Base-by-base conservation (phyloP, 2,888 invertebrate genomes). In the Neoscelio sp. region DNA sequence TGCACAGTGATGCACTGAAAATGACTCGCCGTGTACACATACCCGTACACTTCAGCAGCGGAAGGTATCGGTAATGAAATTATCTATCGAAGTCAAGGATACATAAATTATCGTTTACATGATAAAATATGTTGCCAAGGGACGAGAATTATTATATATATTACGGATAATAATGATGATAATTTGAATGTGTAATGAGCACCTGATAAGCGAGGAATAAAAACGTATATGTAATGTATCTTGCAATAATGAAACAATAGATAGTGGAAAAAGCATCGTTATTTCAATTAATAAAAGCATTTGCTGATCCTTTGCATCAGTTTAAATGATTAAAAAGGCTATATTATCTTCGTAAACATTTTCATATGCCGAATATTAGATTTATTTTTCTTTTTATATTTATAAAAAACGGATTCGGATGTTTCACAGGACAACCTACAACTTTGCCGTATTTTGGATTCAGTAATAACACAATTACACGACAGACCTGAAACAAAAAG, bases 1-100 rank as follows among this genome's bases (percentile, higher is more conserved):
- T 23, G 23, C 15, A 15, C 0, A 12, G 30, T 18, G 42, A 46
- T 40, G 48, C 40, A 33, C 35, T 42, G 50, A 42, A 58, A 74
- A 67, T 67, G 58, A 38, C 54, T 52, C 15, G 18, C 28, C 44
- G 26, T 40, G 28, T 42, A 52, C 40, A 23, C n/a, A 38, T 10
- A 44, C 30, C 12, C 50, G 15, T 48, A 52, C 65, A 54, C 33
- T 35, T 30, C 15, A 48, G 33, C 48, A 54, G 30, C 62, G 56
- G 64, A 76, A 70, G 68, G 56, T 64, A 58, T 58, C 58, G 70
- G 56, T 58, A 77, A 71, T 76, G 65, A 77, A 77, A 70, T 77
- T 71, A 76, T 76, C 58, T 65, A 65, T 77, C 65, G 70, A 65
- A 70, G 50, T 77, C 70, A 65, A 71, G 64, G 77, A 70, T 70